Percentiles rank a stretch among this genome's conserved stretches.
Evolutionary conservation across 2,113 vertebrate genomes (phyloP).

Genomic region (Rhinichthys klamathensis): DNA sequence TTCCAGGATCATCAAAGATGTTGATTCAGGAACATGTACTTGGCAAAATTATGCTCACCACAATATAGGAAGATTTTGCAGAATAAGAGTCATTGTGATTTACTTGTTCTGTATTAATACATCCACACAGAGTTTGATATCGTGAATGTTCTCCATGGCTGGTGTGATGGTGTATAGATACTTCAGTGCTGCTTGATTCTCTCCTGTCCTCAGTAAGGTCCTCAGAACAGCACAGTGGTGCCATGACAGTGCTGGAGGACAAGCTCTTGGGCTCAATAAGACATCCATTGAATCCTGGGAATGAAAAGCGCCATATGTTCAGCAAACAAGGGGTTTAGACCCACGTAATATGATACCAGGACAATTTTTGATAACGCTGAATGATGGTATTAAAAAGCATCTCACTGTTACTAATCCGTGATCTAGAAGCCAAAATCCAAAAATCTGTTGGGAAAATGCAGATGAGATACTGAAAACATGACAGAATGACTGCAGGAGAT

Average conservation of each 20-base stretch:
- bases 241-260: constrained; percentile 56
- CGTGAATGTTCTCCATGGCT: constrained; percentile 53
- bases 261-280: constrained; percentile 59
- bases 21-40: too few species aligned
- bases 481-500: constrained; percentile 69
- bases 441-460: constrained; percentile 63
- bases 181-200: constrained; percentile 53
- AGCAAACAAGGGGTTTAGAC: neutral
- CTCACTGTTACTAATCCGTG: constrained; percentile 60
- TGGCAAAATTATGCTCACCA: too few species aligned
- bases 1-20: too few species aligned
- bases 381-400: neutral
- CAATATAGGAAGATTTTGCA: neutral
- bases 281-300: constrained; percentile 62
- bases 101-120: constrained; percentile 68
- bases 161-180: constrained; percentile 63
- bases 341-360: neutral
- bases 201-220: constrained; percentile 59
- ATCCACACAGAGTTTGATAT: constrained; percentile 60
- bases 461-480: constrained; percentile 62
- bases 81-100: neutral
- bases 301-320: neutral
- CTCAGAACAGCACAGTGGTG: constrained; percentile 64
- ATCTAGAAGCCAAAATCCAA: constrained; percentile 69
- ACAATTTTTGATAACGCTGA: neutral